Percentiles rank a stretch among this genome's conserved stretches.
Conservation (phyloP, 92 coral and sea anemone genomes). For the Pocillopora meandrina region DNA sequence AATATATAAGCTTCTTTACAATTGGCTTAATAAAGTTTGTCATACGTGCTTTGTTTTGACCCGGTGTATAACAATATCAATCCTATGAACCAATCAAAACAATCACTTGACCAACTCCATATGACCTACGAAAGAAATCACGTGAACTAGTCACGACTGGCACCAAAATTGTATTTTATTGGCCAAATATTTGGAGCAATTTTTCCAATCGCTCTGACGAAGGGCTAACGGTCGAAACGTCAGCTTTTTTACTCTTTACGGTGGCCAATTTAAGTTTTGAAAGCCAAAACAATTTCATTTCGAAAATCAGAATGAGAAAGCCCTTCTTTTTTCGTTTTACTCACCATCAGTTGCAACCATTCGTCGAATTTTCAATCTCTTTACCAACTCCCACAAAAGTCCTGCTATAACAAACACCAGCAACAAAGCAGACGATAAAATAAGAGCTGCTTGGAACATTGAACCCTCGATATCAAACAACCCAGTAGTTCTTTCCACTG, state of each 20-base stretch:
- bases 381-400: conserved; percentile 25
- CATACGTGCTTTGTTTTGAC: too few relatives aligned
- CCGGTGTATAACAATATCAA: too few relatives aligned
- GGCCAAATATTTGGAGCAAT: not conserved
- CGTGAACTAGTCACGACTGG: too few relatives aligned
- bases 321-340: not conserved
- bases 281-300: not conserved
- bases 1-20: too few relatives aligned
- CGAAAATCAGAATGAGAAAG: not conserved
- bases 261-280: too few relatives aligned
- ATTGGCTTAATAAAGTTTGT: too few relatives aligned
- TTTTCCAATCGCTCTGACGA: too few relatives aligned
- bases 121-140: not conserved
- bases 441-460: not conserved
- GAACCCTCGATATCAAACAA: conserved; percentile 24
- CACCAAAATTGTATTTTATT: not conserved
- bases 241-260: too few relatives aligned
- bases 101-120: not conserved
- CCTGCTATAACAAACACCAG: conserved; percentile 10
- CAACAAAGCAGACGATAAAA: not conserved
- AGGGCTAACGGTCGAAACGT: too few relatives aligned
- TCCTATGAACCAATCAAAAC: not conserved
- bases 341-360: conserved; percentile 8
- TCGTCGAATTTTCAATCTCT: conserved; percentile 7
- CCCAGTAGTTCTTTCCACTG: conserved; percentile 33